Base-by-base conservation (phyloP, 1,140 invertebrate species). In the Sitobion miscanthi region DNA sequence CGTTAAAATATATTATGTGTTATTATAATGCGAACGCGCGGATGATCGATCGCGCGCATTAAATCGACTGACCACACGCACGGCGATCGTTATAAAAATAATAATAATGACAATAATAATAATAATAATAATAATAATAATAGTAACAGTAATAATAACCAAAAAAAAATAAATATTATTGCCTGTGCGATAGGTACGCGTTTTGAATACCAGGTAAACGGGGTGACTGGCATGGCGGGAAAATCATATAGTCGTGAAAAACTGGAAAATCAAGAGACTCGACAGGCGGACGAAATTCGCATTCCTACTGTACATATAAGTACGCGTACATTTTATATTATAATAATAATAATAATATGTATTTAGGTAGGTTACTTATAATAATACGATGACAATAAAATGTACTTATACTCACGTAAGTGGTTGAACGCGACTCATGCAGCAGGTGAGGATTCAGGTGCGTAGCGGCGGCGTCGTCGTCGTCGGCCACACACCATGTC, bases 401-500 rank as follows among this genome's bases (percentile, higher is more conserved):
- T n/a, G 30, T 17, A 62, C 42, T 42, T 87, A 93, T 93, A 93
- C 91, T 93, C 91, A 93, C 91, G 91, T 93, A 83, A 93, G 77
- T 52, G 82, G 91, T 93, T 38, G 91, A 57, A 93, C 91, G 91
- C 91, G 91, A 93, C 91, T 93, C 91, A 93, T 93, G 91, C 91
- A 93, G 91, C 82, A 83, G 91, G 91, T 93, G 91, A 93, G 47
- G 35, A 86, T 93, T 93, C 91, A 86, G 91, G 91, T 93, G 91
- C 91, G 91, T 93, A 86, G 91, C 91, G 49, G 91, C 91, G 91
- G 91, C 91, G 91, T 86, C 77, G 38, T 91, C 42, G 91, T 92
- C 77, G 91, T 92, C 91, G 91, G 91, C 91, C 91, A 93, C 91
- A 93, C 91, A 93, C 91, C 91, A 93, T 93, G 91, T 93, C 91